These are phyloP conservation scores for Tipula vernalis DNA, from an alignment of 2,888 invertebrate species.

Conservation along the genomic window DNA sequence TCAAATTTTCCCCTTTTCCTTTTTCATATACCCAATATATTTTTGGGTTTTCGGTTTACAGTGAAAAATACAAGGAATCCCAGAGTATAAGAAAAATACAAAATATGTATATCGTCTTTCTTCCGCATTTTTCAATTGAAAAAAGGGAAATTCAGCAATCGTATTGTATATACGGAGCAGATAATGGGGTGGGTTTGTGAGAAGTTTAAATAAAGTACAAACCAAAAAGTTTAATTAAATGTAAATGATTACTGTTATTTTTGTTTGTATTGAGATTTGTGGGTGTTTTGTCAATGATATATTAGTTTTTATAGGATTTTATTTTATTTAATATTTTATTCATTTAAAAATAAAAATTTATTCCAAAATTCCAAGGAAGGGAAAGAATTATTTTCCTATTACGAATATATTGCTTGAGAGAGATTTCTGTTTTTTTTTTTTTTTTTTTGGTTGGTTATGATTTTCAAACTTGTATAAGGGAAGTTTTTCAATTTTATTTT, in stretches of 20 bases:
- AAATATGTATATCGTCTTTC: background rate
- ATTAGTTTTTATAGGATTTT: conserved; percentile 10
- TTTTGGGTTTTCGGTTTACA: background rate
- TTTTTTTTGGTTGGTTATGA: background rate
- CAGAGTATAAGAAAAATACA: background rate
- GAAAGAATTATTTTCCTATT: background rate
- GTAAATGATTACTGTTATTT: conserved; percentile 15
- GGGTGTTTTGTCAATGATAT: conserved; percentile 16
- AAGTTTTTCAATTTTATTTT: background rate
- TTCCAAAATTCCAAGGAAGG: background rate
- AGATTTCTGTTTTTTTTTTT: too few relatives aligned
- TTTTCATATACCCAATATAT: background rate
- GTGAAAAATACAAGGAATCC: background rate
- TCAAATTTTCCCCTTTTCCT: background rate
- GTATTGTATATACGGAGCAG: background rate
- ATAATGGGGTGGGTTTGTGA: background rate
- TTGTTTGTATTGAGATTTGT: conserved; percentile 19
- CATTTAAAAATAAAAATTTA: background rate
- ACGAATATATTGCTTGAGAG: background rate
- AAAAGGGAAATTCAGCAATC: background rate
- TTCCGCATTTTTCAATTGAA: background rate
- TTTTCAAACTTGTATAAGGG: background rate
- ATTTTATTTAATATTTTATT: background rate
- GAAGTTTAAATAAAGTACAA: conserved; percentile 8
- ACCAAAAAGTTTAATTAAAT: conserved; percentile 16